Evolutionary conservation across 2,113 vertebrate genomes (phyloP).

Genomic region (Emydura subglobosa): DNA sequence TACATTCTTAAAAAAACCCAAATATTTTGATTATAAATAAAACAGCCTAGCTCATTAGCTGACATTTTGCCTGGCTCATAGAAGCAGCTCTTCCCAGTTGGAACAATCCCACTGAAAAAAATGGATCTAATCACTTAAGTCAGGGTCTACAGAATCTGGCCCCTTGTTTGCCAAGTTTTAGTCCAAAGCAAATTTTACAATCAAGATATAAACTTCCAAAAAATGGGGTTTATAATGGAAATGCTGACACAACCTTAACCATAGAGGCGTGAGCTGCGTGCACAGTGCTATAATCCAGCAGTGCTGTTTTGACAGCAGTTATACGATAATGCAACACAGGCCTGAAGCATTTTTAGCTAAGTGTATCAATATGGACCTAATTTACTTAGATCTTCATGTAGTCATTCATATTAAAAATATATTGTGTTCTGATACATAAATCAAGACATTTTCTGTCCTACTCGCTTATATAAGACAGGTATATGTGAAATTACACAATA

Average conservation of each 20-base stretch:
- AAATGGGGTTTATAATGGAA: conserved; percentile 48
- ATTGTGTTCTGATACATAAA: conserved; percentile 12
- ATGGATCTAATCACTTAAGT: background rate
- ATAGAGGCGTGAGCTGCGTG: background rate
- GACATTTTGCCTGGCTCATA: background rate
- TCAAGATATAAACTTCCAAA: conserved; percentile 46
- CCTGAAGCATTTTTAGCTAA: conserved; percentile 37
- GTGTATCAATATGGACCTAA: conserved; percentile 31
- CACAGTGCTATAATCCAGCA: background rate
- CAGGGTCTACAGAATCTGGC: background rate
- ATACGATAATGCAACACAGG: background rate
- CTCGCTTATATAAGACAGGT: conserved; percentile 11
- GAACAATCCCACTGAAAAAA: conserved; percentile 20
- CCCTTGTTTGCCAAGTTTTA: conserved; percentile 39
- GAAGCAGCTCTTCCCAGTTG: background rate
- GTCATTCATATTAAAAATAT: conserved; percentile 39
- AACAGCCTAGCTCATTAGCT: background rate
- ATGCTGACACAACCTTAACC: conserved; percentile 21
- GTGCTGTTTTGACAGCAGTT: conserved; percentile 25
- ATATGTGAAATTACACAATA: background rate
- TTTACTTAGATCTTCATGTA: conserved; percentile 33
- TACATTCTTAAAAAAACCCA: background rate
- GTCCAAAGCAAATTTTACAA: conserved; percentile 19
- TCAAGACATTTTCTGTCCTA: conserved; percentile 23
- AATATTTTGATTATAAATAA: background rate